These are phyloP conservation scores for Silurus lanzhouensis DNA, from an alignment of 2,797 vertebrate genomes.

Conservation along the genomic window DNA sequence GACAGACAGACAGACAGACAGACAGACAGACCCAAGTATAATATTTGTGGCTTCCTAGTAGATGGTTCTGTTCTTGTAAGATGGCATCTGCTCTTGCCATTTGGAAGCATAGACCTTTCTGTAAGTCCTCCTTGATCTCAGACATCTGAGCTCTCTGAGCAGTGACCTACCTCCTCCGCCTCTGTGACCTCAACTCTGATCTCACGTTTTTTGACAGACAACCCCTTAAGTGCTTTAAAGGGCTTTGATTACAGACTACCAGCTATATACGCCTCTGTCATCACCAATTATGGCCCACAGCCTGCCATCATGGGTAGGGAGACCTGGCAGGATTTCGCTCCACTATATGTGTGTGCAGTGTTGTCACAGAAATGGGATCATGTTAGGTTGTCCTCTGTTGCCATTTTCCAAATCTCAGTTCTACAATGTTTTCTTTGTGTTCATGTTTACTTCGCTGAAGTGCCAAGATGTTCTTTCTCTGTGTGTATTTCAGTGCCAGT, in stretches of 20 bases:
- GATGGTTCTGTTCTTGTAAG: background rate
- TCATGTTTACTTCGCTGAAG: constrained; percentile 44
- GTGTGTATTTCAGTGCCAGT: constrained; percentile 63
- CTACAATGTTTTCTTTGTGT: background rate
- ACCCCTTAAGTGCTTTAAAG: constrained; percentile 60
- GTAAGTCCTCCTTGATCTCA: constrained; percentile 44
- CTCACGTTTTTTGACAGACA: constrained; percentile 58
- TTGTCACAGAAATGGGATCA: constrained; percentile 8
- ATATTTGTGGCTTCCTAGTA: constrained; percentile 5
- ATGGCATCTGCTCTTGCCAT: constrained; percentile 12
- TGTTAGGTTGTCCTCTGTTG: constrained; percentile 15
- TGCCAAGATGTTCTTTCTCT: constrained; percentile 49
- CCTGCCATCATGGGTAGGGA: constrained; percentile 28
- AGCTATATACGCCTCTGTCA: constrained; percentile 58
- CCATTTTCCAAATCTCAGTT: background rate
- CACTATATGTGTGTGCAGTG: constrained; percentile 5
- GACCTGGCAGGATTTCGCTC: constrained; percentile 4
- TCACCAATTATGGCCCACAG: constrained; percentile 62
- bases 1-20: too few relatives aligned
- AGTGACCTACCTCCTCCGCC: constrained; percentile 35
- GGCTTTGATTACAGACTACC: constrained; percentile 59
- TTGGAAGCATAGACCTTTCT: constrained; percentile 6
- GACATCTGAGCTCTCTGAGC: constrained; percentile 36
- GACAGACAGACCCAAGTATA: background rate
- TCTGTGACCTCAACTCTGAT: constrained; percentile 47